These are phyloP conservation scores for Busseola fusca DNA, from an alignment of 2,888 invertebrate species.

Conservation along the genomic window DNA sequence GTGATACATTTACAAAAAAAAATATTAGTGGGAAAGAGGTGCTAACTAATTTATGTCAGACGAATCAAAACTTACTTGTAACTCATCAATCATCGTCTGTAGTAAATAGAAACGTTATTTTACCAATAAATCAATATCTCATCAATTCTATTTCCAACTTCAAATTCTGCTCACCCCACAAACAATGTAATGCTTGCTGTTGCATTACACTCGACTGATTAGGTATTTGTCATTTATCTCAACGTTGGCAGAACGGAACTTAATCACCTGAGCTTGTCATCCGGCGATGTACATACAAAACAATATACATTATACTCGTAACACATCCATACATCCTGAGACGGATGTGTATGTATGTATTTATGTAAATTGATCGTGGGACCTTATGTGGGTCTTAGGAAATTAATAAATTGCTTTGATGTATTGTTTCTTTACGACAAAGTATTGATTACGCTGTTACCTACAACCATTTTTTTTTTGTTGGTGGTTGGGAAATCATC, in stretches of 20 bases:
- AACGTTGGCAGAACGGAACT: slow-evolving; percentile 55
- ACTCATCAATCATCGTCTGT: too few species aligned
- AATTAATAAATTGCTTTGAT: slow-evolving; percentile 1
- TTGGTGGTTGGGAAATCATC: too few species aligned
- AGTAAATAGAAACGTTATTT: background rate
- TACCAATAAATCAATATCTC: background rate
- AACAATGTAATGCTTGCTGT: background rate
- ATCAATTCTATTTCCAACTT: background rate
- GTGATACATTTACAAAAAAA: too few species aligned
- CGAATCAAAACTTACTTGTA: too few species aligned
- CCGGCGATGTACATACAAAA: slow-evolving; percentile 48
- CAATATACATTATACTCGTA: slow-evolving; percentile 11
- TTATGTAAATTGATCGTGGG: slow-evolving; percentile 43
- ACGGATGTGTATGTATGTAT: slow-evolving; percentile 45
- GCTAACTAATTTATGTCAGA: too few species aligned
- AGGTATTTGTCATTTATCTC: slow-evolving; percentile 56
- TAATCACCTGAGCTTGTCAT: slow-evolving; percentile 57
- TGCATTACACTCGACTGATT: slow-evolving; percentile 45
- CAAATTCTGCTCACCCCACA: slow-evolving; percentile 8
- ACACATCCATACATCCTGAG: slow-evolving; percentile 19
- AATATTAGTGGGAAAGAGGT: too few species aligned
- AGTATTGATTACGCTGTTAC: background rate
- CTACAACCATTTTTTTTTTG: too few species aligned
- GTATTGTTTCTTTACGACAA: background rate
- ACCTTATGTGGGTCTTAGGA: background rate